A percentile compares a stretch with the other conserved stretches of the same genome.
These are phyloP conservation scores for Danaus plexippus DNA, from an alignment of 1,140 invertebrate genomes.

Conservation along the genomic window DNA sequence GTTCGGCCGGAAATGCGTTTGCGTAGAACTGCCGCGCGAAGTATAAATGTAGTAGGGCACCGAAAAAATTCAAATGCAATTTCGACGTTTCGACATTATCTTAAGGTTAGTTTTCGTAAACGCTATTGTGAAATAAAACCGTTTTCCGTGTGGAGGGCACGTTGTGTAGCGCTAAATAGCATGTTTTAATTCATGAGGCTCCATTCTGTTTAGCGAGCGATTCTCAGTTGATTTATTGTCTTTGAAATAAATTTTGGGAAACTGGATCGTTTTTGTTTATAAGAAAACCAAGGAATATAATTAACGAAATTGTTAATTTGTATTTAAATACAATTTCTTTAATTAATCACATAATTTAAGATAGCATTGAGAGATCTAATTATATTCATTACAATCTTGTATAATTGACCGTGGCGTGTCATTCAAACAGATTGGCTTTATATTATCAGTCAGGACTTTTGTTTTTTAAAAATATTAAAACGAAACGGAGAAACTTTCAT, in stretches of 20 bases:
- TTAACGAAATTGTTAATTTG: no score
- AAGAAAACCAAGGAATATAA: constrained; percentile 7
- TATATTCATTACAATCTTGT: no score
- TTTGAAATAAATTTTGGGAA: constrained; percentile 61
- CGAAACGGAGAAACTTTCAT: no score
- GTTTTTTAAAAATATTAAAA: no score
- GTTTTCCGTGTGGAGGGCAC: constrained; percentile 45
- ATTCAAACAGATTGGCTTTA: no score
- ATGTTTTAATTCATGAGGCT: constrained; percentile 70
- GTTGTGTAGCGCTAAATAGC: constrained; percentile 66
- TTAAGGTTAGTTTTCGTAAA: constrained; percentile 38
- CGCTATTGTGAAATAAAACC: constrained; percentile 23
- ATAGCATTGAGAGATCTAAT: no score
- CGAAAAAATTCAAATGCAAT: constrained; percentile 46
- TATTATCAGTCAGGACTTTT: no score
- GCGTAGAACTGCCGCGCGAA: constrained; percentile 57
- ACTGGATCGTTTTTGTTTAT: constrained; percentile 30
- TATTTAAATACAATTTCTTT: no score
- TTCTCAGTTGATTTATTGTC: constrained; percentile 64
- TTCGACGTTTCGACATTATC: constrained; percentile 38
- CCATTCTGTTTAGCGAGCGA: constrained; percentile 64
- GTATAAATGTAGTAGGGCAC: constrained; percentile 41
- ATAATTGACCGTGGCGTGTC: no score
- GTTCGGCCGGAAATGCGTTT: constrained; percentile 70
- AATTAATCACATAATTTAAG: no score